Base-by-base conservation (phyloP, 2,888 invertebrate genomes). In the Drosophila mercatorum region DNA sequence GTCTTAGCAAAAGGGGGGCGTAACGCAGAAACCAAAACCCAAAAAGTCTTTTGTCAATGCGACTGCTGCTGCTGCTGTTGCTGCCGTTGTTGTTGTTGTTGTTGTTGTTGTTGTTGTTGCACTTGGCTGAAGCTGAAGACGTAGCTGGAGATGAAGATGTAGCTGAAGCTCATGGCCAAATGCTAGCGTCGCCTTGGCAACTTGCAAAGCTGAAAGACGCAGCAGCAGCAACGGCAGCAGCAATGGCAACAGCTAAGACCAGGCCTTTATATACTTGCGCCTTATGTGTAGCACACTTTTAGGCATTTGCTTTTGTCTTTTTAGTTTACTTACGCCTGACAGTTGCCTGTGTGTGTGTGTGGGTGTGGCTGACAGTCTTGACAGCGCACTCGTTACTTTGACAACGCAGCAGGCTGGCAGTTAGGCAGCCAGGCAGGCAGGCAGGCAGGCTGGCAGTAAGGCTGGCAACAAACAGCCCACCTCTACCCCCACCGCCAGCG, bases 381-480 rank as follows among this genome's bases (percentile, higher is more conserved):
- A 85, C 84, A 88, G 84, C 84, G 88, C 62, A 83, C 87, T 85
- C 88, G 84, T 85, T 85, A 85, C 88, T 85, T 85, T 85, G 84
- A 88, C 84, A 85, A 88, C 84, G 76, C 65, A 56, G 65, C 67
- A 58, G 36, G 67, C 67, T 41, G 47, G 44, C 49, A 47, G 52
- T 5, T 28, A 22, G 34, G 52, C 51, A 34, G 22, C 22, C 22
- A 22, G 22, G 22, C 22, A 22, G 22, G 22, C 22, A 22, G 22
- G 52, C 51, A 34, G 22, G 1, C 22, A 22, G 22, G 22, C 22
- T 1, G 22, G 22, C 22, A 22, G 22, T 22, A 22, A 22, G 22
- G 22, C 22, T 22, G 46, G 22, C 22, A 12, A 17, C 36, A 49
- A 49, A 7, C 52, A 12, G 31, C 36, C 52, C 52, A 22, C 22